Percentiles rank a stretch among this genome's conserved stretches.
phyloP scores from a whole-genome alignment of 2,113 vertebrate species.

The Excalfactoria chinensis region DNA sequence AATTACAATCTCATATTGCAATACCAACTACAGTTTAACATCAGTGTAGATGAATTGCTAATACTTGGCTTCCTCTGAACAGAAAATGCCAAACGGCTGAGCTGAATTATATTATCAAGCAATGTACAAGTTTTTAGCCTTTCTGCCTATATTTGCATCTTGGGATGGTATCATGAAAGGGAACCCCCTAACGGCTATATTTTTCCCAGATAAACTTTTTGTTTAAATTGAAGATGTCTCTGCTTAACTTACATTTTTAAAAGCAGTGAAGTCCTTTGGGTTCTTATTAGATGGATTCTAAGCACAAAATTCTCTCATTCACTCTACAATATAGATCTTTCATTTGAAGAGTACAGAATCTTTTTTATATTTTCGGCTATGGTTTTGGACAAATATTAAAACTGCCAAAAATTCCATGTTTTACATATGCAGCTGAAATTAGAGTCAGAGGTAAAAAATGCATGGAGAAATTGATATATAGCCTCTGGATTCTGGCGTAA shows the following conservation, averaged over 20 bases:
- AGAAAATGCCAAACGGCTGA: neutral
- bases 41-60: conserved; percentile 25
- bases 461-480: neutral
- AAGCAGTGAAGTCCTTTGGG: conserved; percentile 21
- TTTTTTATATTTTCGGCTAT: neutral
- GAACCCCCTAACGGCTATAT: neutral
- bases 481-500: neutral
- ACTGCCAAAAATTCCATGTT: neutral
- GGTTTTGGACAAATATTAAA: neutral
- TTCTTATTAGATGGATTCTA: conserved; percentile 26
- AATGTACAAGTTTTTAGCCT: neutral
- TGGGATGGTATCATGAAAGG: neutral
- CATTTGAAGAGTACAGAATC: neutral
- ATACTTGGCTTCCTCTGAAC: conserved; percentile 16
- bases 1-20: conserved; percentile 19
- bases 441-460: neutral
- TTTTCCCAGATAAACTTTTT: neutral
- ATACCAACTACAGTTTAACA: neutral
- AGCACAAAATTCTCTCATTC: neutral
- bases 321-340: neutral
- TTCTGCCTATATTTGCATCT: neutral
- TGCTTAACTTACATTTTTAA: conserved; percentile 40
- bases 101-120: conserved; percentile 28
- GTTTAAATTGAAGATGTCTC: conserved; percentile 7
- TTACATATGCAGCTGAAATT: neutral